These are phyloP conservation scores for Danio aesculapii DNA, from an alignment of 2,797 vertebrate genomes.

Conservation along the genomic window DNA sequence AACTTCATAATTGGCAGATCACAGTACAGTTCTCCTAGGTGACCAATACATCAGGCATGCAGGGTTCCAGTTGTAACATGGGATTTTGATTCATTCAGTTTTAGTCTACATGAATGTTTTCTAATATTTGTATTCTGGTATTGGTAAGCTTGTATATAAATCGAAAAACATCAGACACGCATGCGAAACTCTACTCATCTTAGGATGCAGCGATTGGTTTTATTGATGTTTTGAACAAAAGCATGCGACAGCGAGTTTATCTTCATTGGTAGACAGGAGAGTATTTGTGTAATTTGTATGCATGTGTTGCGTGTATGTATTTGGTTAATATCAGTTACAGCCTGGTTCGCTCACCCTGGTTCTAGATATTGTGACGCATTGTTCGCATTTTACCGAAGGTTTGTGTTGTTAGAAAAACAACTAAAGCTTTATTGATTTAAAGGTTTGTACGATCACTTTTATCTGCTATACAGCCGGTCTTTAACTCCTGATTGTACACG, in stretches of 20 bases:
- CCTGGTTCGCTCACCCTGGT: slow-evolving; percentile 59
- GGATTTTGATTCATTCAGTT: background rate
- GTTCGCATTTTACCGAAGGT: slow-evolving; percentile 53
- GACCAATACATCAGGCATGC: slow-evolving; percentile 26
- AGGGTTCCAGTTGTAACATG: slow-evolving; percentile 17
- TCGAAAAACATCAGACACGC: slow-evolving; percentile 53
- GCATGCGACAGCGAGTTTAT: slow-evolving; percentile 69
- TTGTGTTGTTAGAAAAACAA: slow-evolving; percentile 46
- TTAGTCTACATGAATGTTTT: slow-evolving; percentile 29
- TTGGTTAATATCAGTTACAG: slow-evolving; percentile 57
- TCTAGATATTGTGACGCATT: slow-evolving; percentile 45
- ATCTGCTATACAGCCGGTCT: slow-evolving; percentile 34
- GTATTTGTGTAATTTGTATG: slow-evolving; percentile 65
- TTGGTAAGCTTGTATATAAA: slow-evolving; percentile 54
- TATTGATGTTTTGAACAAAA: slow-evolving; percentile 71
- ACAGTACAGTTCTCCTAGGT: slow-evolving; percentile 52
- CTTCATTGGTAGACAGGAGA: slow-evolving; percentile 54
- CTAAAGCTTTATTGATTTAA: slow-evolving; percentile 38
- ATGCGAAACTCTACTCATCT: slow-evolving; percentile 67
- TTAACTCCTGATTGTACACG: slow-evolving; percentile 37
- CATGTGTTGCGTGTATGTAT: slow-evolving; percentile 67
- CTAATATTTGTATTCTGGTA: slow-evolving; percentile 54
- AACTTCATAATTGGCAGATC: slow-evolving; percentile 38
- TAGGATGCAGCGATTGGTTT: slow-evolving; percentile 52
- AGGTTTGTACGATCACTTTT: slow-evolving; percentile 17